phyloP scores from a whole-genome alignment of 2,888 invertebrate genomes.

The Parascotia fuliginaria region DNA sequence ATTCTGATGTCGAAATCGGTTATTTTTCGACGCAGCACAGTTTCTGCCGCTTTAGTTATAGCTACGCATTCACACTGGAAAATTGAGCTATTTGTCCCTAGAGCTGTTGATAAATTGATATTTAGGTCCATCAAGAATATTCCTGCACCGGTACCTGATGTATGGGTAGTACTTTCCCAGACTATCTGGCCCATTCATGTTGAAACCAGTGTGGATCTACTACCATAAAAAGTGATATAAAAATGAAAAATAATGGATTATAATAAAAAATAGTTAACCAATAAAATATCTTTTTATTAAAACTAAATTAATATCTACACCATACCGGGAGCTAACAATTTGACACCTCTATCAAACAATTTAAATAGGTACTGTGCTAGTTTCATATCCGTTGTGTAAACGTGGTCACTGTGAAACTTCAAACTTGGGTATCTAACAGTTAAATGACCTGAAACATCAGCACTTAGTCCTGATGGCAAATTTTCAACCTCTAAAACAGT shows the following conservation, averaged over 20 bases:
- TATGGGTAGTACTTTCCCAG: too few species aligned
- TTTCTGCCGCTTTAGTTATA: too few species aligned
- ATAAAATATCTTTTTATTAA: not conserved
- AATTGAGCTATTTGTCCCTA: too few species aligned
- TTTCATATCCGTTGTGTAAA: conserved; percentile 59
- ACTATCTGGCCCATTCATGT: too few species aligned
- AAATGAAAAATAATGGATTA: not conserved
- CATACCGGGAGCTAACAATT: conserved; percentile 90
- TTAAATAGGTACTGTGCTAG: conserved; percentile 87
- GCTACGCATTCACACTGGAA: too few species aligned
- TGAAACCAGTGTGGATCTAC: too few species aligned
- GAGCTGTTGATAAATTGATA: too few species aligned
- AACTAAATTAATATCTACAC: conserved; percentile 42
- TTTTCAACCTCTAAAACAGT: conserved; percentile 87
- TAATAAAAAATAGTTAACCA: not conserved
- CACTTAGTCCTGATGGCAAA: conserved; percentile 90
- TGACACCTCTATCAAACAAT: conserved; percentile 90
- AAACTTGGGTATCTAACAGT: conserved; percentile 78
- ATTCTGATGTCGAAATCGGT: too few species aligned
- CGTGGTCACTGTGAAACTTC: conserved; percentile 66
- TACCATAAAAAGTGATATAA: too few species aligned
- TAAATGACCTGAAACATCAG: conserved; percentile 90
- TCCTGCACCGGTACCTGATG: too few species aligned
- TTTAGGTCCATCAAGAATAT: too few species aligned
- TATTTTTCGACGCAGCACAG: too few species aligned